These are phyloP conservation scores for Ceuthmochares aereus DNA, from an alignment of 2,113 vertebrate genomes.

Conservation along the genomic window DNA sequence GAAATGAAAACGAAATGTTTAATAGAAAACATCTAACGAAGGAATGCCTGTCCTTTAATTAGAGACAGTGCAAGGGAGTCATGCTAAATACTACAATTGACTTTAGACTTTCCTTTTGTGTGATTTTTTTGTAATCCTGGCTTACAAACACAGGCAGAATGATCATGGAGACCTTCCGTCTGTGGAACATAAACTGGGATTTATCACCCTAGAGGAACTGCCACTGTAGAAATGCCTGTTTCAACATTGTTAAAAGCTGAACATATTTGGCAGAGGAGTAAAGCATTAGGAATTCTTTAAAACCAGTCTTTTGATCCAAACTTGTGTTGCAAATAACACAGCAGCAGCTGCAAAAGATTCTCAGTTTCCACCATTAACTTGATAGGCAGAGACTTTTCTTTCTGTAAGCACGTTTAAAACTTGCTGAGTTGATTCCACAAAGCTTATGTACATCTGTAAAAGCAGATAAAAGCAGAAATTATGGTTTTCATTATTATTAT, in stretches of 20 bases:
- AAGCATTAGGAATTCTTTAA: constrained; percentile 62
- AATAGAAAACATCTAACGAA: neutral
- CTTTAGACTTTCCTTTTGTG: constrained; percentile 20
- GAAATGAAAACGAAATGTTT: neutral
- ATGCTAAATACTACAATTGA: neutral
- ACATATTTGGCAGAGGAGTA: constrained; percentile 60
- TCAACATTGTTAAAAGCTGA: constrained; percentile 61
- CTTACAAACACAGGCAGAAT: constrained; percentile 8
- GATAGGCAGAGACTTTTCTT: neutral
- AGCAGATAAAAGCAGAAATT: neutral
- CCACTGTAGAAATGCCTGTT: constrained; percentile 64
- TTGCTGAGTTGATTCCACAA: neutral
- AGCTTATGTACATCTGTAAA: neutral
- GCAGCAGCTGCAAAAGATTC: constrained; percentile 46
- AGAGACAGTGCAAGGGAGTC: neutral
- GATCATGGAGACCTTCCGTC: constrained; percentile 30
- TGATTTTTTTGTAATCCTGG: constrained; percentile 18
- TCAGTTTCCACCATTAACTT: neutral
- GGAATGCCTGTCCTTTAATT: neutral
- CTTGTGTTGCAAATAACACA: constrained; percentile 59
- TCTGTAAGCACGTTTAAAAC: neutral
- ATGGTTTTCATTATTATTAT: neutral
- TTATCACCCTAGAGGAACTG: constrained; percentile 67
- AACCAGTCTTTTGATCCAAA: constrained; percentile 66
- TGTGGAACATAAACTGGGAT: constrained; percentile 58